A percentile compares a stretch with the other conserved stretches of the same genome.
phyloP scores from a whole-genome alignment of 1,140 invertebrate species.

The Apolygus lucorum region DNA sequence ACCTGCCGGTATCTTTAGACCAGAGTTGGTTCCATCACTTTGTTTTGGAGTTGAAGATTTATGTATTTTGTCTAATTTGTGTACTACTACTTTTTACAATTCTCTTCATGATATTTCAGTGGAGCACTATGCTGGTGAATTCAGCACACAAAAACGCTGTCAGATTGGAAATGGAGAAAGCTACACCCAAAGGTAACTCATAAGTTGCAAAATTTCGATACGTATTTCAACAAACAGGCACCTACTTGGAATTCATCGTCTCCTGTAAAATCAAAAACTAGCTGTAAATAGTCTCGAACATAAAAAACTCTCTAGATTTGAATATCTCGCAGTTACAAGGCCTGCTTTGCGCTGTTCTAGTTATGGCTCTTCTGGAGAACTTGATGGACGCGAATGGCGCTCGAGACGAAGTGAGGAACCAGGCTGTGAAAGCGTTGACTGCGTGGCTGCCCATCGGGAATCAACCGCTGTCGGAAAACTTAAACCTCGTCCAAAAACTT shows the following conservation, averaged over 20 bases:
- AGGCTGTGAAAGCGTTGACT: conserved; percentile 49
- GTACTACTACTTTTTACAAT: too few relatives aligned
- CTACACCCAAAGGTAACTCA: conserved; percentile 35
- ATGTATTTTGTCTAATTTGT: too few relatives aligned
- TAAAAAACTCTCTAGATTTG: too few relatives aligned
- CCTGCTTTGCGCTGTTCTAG: conserved; percentile 32
- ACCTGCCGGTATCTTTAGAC: too few relatives aligned
- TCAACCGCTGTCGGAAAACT: conserved; percentile 40
- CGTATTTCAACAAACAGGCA: too few relatives aligned
- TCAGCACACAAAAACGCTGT: conserved; percentile 41
- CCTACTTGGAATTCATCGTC: too few relatives aligned
- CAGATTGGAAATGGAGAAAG: conserved; percentile 42
- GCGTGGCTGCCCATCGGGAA: conserved; percentile 53
- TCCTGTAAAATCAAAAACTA: too few relatives aligned
- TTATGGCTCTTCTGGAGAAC: conserved; percentile 36
- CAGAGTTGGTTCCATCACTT: too few relatives aligned
- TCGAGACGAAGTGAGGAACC: conserved; percentile 23
- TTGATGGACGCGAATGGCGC: background rate
- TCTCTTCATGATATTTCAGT: too few relatives aligned
- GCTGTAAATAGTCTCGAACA: too few relatives aligned
- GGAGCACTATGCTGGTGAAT: conserved; percentile 44
- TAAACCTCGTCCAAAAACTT: conserved; percentile 36
- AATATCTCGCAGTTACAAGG: background rate
- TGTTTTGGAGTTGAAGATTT: too few relatives aligned
- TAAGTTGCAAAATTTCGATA: too few relatives aligned